phyloP scores from a whole-genome alignment of 2,888 invertebrate genomes.

The Dynastes grantii region DNA sequence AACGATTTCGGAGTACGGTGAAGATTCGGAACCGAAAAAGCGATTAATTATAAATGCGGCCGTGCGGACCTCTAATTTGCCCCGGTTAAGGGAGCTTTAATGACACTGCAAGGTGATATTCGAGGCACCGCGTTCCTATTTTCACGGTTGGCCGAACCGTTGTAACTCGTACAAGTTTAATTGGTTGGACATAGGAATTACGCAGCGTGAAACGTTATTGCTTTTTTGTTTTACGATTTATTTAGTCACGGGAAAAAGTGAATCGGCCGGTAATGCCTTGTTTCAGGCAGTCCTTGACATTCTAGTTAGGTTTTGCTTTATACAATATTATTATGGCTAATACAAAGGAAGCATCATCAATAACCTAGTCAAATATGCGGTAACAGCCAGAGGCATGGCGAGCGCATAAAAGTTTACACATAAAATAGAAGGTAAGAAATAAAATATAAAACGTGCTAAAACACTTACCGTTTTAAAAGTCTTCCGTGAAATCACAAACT shows the following conservation, averaged over 20 bases:
- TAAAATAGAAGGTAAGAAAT: too few relatives aligned
- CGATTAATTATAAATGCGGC: conserved; percentile 33
- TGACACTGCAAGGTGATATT: conserved; percentile 37
- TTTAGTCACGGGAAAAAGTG: neutral
- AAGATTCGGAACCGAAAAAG: neutral
- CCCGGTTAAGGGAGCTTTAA: conserved; percentile 32
- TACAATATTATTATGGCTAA: too few relatives aligned
- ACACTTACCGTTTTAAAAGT: too few relatives aligned
- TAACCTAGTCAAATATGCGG: too few relatives aligned
- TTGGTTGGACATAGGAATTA: conserved; percentile 28
- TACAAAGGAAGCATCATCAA: too few relatives aligned
- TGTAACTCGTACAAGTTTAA: conserved; percentile 41
- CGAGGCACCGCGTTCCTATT: conserved; percentile 28
- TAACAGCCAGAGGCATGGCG: too few relatives aligned
- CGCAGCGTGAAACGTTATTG: conserved; percentile 25
- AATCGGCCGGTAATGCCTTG: neutral
- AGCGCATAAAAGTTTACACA: too few relatives aligned
- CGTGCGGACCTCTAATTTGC: conserved; percentile 30
- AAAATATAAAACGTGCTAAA: too few relatives aligned
- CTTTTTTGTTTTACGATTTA: conserved; percentile 11
- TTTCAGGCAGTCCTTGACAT: too few relatives aligned
- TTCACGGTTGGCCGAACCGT: conserved; percentile 28
- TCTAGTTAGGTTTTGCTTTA: too few relatives aligned
- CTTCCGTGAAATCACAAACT: too few relatives aligned
- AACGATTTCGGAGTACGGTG: neutral